These are phyloP conservation scores for Phthorimaea operculella DNA, from an alignment of 1,140 invertebrate species.

Conservation along the genomic window DNA sequence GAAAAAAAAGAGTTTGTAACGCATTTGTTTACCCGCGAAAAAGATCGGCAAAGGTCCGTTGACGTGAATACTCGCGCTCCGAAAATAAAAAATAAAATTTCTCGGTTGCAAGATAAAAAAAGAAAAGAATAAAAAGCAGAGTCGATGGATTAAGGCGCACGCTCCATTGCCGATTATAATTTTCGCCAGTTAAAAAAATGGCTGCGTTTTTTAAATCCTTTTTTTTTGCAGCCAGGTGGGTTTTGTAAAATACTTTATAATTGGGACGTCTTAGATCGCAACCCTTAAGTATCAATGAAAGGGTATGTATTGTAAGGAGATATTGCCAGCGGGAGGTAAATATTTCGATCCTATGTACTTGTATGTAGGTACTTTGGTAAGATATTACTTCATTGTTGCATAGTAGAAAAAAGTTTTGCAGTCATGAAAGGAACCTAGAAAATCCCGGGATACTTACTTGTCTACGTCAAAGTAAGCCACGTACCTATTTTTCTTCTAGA, in stretches of 20 bases:
- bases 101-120: slow-evolving; percentile 5
- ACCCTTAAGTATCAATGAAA: not conserved
- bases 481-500: too few relatives aligned
- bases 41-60: slow-evolving; percentile 31
- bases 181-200: slow-evolving; percentile 28
- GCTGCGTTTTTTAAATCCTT: slow-evolving; percentile 18
- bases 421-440: too few relatives aligned
- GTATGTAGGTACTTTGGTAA: too few relatives aligned
- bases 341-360: too few relatives aligned
- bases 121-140: slow-evolving; percentile 23
- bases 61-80: slow-evolving; percentile 32
- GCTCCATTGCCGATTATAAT: slow-evolving; percentile 58
- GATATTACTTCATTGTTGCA: too few relatives aligned
- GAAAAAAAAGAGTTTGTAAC: not conserved
- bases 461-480: too few relatives aligned
- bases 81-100: slow-evolving; percentile 6
- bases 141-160: slow-evolving; percentile 47
- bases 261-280: not conserved
- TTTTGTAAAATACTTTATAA: slow-evolving; percentile 3
- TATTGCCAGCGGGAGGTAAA: too few relatives aligned
- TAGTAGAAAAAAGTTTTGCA: too few relatives aligned
- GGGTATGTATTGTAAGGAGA: too few relatives aligned
- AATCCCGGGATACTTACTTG: too few relatives aligned
- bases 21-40: slow-evolving; percentile 13
- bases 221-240: slow-evolving; percentile 22